Percentiles rank a stretch among this genome's conserved stretches.
Conservation (phyloP, 92 coral and sea anemone genomes). For the Phenganax subtilis region DNA sequence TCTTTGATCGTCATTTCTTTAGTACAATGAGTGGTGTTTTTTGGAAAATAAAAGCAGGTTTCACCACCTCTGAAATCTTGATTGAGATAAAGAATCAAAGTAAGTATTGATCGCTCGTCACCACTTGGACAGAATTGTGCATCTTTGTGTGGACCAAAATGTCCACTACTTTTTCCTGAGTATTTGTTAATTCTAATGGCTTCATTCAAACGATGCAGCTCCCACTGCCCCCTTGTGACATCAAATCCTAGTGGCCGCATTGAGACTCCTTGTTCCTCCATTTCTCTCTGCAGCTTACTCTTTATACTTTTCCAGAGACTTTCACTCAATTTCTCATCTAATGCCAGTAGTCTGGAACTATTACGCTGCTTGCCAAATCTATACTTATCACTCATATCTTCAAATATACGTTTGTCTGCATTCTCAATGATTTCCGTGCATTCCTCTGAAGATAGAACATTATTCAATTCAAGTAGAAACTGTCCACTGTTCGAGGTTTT, state of each 20-base stretch:
- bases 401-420: conserved; percentile 9
- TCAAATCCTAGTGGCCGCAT: conserved; percentile 27
- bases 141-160: conserved; percentile 34
- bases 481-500: not conserved
- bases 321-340: conserved; percentile 9
- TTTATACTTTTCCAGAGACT: conserved; percentile 19
- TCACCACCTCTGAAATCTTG: conserved; percentile 24
- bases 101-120: conserved; percentile 28
- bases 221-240: conserved; percentile 34
- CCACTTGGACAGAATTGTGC: conserved; percentile 39
- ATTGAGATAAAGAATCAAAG: conserved; percentile 27
- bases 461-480: conserved; percentile 10
- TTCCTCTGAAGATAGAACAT: conserved; percentile 17
- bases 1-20: conserved; percentile 34
- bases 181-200: conserved; percentile 37
- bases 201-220: conserved; percentile 36
- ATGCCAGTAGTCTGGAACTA: conserved; percentile 28
- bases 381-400: conserved; percentile 32
- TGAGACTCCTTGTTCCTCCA: not conserved
- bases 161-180: conserved; percentile 2
- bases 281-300: not conserved
- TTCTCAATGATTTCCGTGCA: conserved; percentile 33
- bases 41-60: conserved; percentile 39
- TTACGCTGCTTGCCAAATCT: conserved; percentile 26
- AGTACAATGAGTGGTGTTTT: not conserved